phyloP scores from a whole-genome alignment of 2,888 invertebrate species.

The Tillus elongatus region DNA sequence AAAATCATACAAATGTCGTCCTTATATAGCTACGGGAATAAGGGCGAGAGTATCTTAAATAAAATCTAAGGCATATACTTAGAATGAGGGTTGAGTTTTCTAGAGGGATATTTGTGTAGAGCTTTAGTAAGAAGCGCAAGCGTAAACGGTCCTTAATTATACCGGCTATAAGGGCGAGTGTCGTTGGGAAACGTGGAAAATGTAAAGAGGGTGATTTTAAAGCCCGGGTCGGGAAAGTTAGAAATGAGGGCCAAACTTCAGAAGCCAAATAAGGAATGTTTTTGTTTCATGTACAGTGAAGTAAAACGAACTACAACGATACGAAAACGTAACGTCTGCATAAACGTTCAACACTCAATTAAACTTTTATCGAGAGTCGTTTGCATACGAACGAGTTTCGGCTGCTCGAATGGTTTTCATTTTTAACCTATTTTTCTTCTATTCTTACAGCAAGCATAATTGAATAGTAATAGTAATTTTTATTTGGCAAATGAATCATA shows the following conservation, averaged over 20 bases:
- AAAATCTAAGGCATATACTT: slow-evolving; percentile 37
- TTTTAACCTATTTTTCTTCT: too few species aligned
- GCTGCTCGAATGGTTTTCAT: too few species aligned
- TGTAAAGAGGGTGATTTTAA: slow-evolving; percentile 36
- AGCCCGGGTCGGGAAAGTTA: slow-evolving; percentile 31
- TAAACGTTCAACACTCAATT: too few species aligned
- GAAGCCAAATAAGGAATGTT: slow-evolving; percentile 33
- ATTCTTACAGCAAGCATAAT: too few species aligned
- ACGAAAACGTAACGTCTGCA: too few species aligned
- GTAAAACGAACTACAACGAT: neutral
- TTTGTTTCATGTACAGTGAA: slow-evolving; percentile 16
- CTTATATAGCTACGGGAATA: slow-evolving; percentile 30
- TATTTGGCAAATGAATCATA: too few species aligned
- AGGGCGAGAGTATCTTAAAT: slow-evolving; percentile 36
- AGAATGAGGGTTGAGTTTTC: slow-evolving; percentile 36
- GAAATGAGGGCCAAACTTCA: slow-evolving; percentile 36
- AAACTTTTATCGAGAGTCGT: too few species aligned
- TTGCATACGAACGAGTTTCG: too few species aligned
- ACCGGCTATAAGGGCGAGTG: slow-evolving; percentile 19
- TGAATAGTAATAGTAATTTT: too few species aligned
- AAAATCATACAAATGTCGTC: slow-evolving; percentile 35
- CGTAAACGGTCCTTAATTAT: slow-evolving; percentile 12
- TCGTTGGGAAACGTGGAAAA: slow-evolving; percentile 16
- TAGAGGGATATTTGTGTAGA: slow-evolving; percentile 35
- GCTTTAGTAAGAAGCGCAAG: slow-evolving; percentile 22